Base-by-base conservation (phyloP, 2,888 invertebrate species). In the Drosophila planitibia region DNA sequence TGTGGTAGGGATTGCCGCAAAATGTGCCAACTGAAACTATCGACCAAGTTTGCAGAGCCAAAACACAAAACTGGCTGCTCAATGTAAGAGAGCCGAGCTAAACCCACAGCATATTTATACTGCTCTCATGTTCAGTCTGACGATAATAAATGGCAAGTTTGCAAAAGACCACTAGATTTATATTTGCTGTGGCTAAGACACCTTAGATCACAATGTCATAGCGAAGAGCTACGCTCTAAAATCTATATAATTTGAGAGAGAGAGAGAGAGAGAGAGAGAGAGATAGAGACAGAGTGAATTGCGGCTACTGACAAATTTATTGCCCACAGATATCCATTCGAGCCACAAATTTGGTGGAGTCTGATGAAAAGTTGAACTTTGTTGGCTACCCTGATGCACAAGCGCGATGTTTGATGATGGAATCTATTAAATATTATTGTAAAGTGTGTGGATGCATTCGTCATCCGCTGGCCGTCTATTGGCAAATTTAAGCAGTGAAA, bases 101-200 rank as follows among this genome's bases (percentile, higher is more conserved):
- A 33, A 52, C n/a, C 60, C 60, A 55, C 68, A 32, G 59, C 25
- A 28, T 37, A 70, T 70, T 70, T 70, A 58, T 44, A 58, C 22
- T 54, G 32, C 54, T 32, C 62, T 61, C 76, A 69, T 68, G 74
- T 74, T 82, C 70, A 76, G 68, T 69, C 66, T 70, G 58, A 80
- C 51, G 72, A 78, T 85, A 80, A 88, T 80, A 83, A 88, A 85
- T 82, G 83, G 83, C 82, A 72, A 74, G 53, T 67, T 57, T 28
- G 22, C n/a, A 32, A 39, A 28, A 57, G 12, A 22, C 25, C 25
- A 25, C 51, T 63, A 44, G 32, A 80, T 82, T 70, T 82, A 74
- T 67, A 67, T 60, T 12, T 62, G 67, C 62, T 72, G 75, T 62
- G 59, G 73, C 66, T 55, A 35, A 37, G 28, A 51, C 64, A 69